Evolutionary conservation across 2,797 vertebrate species (phyloP).

Genomic region (Haliaeetus albicilla): DNA sequence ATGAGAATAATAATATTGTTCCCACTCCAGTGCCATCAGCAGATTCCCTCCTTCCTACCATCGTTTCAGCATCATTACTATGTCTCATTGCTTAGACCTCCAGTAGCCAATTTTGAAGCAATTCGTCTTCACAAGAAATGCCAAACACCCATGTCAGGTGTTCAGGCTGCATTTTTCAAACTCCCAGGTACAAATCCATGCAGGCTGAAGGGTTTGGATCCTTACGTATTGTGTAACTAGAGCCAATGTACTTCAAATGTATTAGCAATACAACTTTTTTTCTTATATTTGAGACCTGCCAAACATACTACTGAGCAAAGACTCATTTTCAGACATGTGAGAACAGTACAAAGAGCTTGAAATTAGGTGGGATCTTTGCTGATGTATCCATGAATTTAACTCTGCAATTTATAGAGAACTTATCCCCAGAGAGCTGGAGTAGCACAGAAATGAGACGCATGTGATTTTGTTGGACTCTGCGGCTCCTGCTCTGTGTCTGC

Average conservation of each 20-base stretch:
- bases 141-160: background rate
- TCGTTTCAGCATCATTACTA: constrained; percentile 52
- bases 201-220: background rate
- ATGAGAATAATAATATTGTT: constrained; percentile 47
- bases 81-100: constrained; percentile 50
- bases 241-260: background rate
- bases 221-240: background rate
- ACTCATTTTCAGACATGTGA: background rate
- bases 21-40: constrained; percentile 27
- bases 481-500: accelerated
- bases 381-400: background rate
- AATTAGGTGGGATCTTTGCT: background rate
- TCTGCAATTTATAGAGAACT: background rate
- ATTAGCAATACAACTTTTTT: background rate
- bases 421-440: background rate
- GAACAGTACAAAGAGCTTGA: background rate
- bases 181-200: background rate
- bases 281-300: background rate
- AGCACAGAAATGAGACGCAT: background rate
- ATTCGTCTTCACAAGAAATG: background rate
- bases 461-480: background rate
- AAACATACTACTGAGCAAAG: background rate
- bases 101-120: constrained; percentile 59
- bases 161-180: background rate
- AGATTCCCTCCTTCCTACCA: background rate